Conservation (phyloP, 2,113 vertebrate species). For the Bambusicola thoracicus region DNA sequence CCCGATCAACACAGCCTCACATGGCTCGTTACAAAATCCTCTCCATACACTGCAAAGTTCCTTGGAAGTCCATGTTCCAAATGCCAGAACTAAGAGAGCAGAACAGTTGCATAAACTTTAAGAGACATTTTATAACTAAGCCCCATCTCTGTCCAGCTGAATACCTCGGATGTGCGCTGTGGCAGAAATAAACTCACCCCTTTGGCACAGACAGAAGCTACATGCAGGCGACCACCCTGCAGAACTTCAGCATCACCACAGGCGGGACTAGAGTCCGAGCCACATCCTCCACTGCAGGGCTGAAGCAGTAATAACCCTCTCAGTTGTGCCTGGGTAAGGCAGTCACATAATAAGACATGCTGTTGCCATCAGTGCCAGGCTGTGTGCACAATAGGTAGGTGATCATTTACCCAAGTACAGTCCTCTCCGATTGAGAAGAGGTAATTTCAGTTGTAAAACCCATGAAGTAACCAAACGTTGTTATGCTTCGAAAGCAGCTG, state of each 20-base stretch:
- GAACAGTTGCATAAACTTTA: neutral
- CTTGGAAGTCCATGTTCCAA: neutral
- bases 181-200: neutral
- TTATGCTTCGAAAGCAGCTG: neutral
- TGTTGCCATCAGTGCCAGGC: accelerated
- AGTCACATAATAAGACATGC: accelerated
- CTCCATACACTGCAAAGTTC: accelerated
- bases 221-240: accelerated
- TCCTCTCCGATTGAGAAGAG: neutral
- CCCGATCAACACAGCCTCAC: neutral
- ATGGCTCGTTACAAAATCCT: constrained; percentile 12
- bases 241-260: accelerated
- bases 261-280: neutral
- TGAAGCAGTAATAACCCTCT: too few relatives aligned
- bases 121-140: neutral
- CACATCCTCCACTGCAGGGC: neutral
- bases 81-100: neutral
- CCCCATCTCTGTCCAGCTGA: neutral
- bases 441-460: neutral
- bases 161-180: neutral
- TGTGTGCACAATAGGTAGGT: accelerated
- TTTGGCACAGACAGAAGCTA: neutral
- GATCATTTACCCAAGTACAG: neutral
- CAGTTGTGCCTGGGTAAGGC: accelerated
- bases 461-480: neutral